These are phyloP conservation scores for Microdon myrmicae DNA, from an alignment of 2,888 invertebrate species.

Conservation along the genomic window DNA sequence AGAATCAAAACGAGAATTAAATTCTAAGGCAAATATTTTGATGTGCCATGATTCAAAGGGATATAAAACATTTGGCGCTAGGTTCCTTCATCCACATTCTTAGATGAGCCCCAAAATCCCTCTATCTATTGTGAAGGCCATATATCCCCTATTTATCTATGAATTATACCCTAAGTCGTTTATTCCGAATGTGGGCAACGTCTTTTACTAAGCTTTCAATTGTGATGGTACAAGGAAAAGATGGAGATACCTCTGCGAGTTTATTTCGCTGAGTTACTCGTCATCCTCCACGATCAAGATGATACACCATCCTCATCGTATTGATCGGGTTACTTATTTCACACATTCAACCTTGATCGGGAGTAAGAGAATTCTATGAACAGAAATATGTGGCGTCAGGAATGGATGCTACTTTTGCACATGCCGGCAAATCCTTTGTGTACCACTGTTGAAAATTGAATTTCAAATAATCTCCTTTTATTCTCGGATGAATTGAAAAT, in stretches of 20 bases:
- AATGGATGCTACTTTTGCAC: constrained; percentile 33
- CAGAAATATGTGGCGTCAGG: too few relatives aligned
- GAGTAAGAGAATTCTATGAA: too few relatives aligned
- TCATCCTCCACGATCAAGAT: constrained; percentile 8
- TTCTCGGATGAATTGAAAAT: constrained; percentile 36
- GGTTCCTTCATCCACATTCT: constrained; percentile 1
- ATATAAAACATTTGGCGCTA: constrained; percentile 21
- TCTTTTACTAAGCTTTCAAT: constrained; percentile 40
- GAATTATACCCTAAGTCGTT: not conserved
- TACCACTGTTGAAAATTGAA: constrained; percentile 58
- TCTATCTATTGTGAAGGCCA: too few relatives aligned
- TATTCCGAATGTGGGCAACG: not conserved
- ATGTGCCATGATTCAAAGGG: constrained; percentile 35
- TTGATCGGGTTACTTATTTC: too few relatives aligned
- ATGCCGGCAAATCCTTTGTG: constrained; percentile 55
- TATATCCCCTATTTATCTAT: too few relatives aligned
- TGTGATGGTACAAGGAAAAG: constrained; percentile 35
- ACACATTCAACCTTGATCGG: too few relatives aligned
- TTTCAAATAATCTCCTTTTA: constrained; percentile 57
- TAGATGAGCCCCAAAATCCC: too few relatives aligned
- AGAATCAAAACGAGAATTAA: constrained; percentile 1
- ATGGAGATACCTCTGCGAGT: constrained; percentile 38
- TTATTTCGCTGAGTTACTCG: constrained; percentile 22
- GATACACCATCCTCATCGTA: constrained; percentile 16
- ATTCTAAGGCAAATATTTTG: constrained; percentile 47